Evolutionary conservation across 2,113 vertebrate genomes (phyloP).

Genomic region (Eidolon helvum): DNA sequence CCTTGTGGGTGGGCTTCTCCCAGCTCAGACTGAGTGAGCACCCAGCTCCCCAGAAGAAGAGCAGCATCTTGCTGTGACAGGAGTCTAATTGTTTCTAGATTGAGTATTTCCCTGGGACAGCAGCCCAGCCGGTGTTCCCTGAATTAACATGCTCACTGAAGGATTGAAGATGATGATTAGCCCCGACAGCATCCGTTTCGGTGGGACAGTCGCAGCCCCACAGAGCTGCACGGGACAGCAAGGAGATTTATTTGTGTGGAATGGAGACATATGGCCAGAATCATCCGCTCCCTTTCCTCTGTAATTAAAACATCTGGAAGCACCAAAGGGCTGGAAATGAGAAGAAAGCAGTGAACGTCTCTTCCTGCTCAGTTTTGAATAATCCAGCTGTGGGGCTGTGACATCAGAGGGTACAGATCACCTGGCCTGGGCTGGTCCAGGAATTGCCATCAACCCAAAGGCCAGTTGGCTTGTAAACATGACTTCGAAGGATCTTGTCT

Average conservation of each 20-base stretch:
- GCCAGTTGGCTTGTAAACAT: background rate
- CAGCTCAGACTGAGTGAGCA: background rate
- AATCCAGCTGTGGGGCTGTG: conserved; percentile 72
- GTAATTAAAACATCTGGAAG: conserved; percentile 99
- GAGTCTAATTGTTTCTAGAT: conserved; percentile 94
- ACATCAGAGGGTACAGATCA: conserved; percentile 12
- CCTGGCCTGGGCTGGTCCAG: background rate
- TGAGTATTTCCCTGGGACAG: conserved; percentile 94
- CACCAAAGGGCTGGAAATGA: conserved; percentile 77
- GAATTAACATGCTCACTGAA: conserved; percentile 95
- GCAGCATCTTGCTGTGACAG: conserved; percentile 60
- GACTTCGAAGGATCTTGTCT: background rate
- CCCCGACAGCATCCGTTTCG: conserved; percentile 91
- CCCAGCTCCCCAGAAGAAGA: conserved; percentile 77
- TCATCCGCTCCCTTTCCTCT: conserved; percentile 93
- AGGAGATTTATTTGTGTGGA: conserved; percentile 86
- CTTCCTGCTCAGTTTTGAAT: conserved; percentile 70
- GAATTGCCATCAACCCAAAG: background rate
- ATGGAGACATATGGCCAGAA: conserved; percentile 96
- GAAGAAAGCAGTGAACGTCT: conserved; percentile 51
- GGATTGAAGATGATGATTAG: conserved; percentile 94
- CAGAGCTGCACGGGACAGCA: conserved; percentile 82
- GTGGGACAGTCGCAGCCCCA: conserved; percentile 84
- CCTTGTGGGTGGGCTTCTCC: background rate
- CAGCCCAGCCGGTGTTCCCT: conserved; percentile 88